Base-by-base conservation (phyloP, 2,113 vertebrate genomes). In the Shinisaurus crocodilurus region DNA sequence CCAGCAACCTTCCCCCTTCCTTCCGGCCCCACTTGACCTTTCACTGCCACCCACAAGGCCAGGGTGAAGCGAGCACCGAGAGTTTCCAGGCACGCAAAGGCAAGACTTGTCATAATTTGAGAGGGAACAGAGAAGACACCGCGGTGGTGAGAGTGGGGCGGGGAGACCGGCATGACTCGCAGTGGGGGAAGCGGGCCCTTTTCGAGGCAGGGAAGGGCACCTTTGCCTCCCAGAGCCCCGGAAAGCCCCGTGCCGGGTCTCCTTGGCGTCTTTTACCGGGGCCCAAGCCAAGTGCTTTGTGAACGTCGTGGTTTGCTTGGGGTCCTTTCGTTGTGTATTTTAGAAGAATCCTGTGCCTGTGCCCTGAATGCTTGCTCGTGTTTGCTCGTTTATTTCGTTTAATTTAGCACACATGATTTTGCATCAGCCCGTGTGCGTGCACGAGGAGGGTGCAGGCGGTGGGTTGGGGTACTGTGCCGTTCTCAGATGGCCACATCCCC, bases 21-120 rank as follows among this genome's bases (percentile, higher is more conserved):
- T 96, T 96, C 95, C 95, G 95, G 96, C 86, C 72, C 32, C 95
- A 29, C 85, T 77, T 97, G 97, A 97, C 96, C 96, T 97, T 97
- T 96, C 91, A 93, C 94, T 94, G 89, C 93, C 94, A 95, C 95
- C 91, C 96, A 95, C 95, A 96, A 96, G 96, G 93, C 92, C 94
- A 94, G 94, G 91, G 95, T 93, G 70, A 50, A 1, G 91, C 93
- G 94, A 82, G 94, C 13, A 84, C 90, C 96, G 94, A 96, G 91
- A 96, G 90, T 97, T 97, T 97, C 96, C 97, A 97, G 92, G 90
- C 95, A 93, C 88, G 93, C 84, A 91, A 94, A n/a, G 29, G 88
- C 95, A 92, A 86, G 91, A 80, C 34, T 92, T 91, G 34, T 72
- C 18, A 23, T 43, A 76, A 88, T 76, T 86, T 87, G 76, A 67